Evolutionary conservation across 2,888 invertebrate genomes (phyloP), one percentile per base, ranked within the genome.

Genomic region (Invenusta paracnida): DNA sequence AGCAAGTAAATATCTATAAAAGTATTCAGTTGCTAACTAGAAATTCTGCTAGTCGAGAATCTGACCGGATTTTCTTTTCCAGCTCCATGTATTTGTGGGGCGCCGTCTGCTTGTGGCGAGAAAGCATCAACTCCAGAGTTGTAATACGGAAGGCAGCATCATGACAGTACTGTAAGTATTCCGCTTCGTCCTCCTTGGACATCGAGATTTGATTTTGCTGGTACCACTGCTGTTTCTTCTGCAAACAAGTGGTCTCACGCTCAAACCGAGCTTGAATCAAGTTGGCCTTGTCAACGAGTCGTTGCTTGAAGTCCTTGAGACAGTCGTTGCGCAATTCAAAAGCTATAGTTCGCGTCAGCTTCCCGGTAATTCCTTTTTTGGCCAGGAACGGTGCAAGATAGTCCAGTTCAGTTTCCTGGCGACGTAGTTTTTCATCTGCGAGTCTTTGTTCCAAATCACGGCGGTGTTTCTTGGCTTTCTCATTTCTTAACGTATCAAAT

Each of bases 181-280:
- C 90, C 82, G 91, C 91, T 88, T 92, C 92, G 87, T 92, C 92
- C 87, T 91, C 91, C 87, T 91, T 91, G 73, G 89, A 89, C 91
- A 92, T 91, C 29, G 90, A 90, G 82, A 91, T 89, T 88, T 92
- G 92, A 88, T 92, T 91, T 89, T 91, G 90, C 87, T 92, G 91
- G 88, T 92, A 92, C 91, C 91, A 91, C 0, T 90, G 90, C 87
- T 92, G 92, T 88, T 91, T 91, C 88, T 91, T 91, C 89, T 91
- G 90, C 82, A 92, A 89, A 86, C 91, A 90, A 85, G 90, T 89
- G 0, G 91, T 91, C 88, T 91, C 91, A 91, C 91, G 91, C 88
- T 92, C 92, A 89, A 91, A 92, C 85, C 92, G 88, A 81, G 90
- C 89, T 88, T 92, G 92, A 67, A 92, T 92, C 79, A 91, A 89